These are phyloP conservation scores for Pagetopsis macropterus DNA, from an alignment of 2,797 vertebrate species.

Conservation along the genomic window DNA sequence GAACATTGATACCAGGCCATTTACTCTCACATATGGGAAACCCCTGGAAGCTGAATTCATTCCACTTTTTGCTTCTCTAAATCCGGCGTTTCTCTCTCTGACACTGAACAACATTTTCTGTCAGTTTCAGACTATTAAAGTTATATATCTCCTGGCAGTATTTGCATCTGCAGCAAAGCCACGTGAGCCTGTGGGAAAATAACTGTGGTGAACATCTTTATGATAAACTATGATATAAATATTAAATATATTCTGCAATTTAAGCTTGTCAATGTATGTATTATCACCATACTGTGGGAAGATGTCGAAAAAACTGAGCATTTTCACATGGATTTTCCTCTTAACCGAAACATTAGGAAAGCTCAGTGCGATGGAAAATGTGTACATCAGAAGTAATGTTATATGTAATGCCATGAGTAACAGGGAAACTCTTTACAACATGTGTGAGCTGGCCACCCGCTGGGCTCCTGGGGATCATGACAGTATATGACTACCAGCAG, in stretches of 20 bases:
- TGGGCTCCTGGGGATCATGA: constrained; percentile 53
- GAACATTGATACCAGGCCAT: neutral
- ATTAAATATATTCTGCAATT: constrained; percentile 13
- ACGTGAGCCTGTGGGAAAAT: constrained; percentile 26
- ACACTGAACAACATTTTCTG: neutral
- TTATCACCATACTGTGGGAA: neutral
- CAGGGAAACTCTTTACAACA: constrained; percentile 64
- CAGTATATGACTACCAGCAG: constrained; percentile 34
- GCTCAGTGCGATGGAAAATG: constrained; percentile 45
- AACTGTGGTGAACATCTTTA: neutral
- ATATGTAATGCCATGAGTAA: constrained; percentile 60
- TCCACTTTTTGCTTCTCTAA: neutral
- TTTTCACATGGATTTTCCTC: constrained; percentile 21
- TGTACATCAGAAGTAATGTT: constrained; percentile 60
- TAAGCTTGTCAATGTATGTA: neutral
- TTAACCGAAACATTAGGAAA: constrained; percentile 43
- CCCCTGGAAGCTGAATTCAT: neutral
- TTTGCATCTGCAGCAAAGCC: constrained; percentile 24
- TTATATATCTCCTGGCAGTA: constrained; percentile 27
- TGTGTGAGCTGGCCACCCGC: constrained; percentile 57
- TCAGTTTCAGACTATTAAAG: constrained; percentile 14
- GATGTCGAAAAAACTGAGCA: neutral
- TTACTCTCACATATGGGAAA: neutral
- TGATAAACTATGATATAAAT: constrained; percentile 15
- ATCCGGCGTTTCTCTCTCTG: neutral